Evolutionary conservation across 2,888 invertebrate genomes (phyloP).

Genomic region (Nezara viridula): DNA sequence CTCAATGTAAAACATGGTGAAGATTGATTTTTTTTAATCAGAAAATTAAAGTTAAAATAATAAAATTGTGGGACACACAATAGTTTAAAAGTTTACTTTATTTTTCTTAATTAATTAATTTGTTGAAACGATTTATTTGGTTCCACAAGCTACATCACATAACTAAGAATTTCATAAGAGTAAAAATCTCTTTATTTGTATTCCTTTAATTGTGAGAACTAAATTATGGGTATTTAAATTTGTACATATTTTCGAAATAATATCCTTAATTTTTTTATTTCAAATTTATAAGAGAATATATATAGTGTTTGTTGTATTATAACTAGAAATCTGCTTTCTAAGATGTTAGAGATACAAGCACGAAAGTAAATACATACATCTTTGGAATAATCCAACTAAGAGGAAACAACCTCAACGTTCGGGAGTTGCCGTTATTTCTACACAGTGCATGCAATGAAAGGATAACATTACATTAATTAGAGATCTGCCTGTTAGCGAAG

Average conservation of each 20-base stretch:
- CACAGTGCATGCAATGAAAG: slow-evolving; percentile 5
- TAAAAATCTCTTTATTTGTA: too few relatives aligned
- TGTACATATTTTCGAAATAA: neutral
- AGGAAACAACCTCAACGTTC: neutral
- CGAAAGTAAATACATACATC: neutral
- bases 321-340: neutral
- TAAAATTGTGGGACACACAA: too few relatives aligned
- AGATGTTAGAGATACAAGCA: neutral
- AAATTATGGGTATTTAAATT: too few relatives aligned
- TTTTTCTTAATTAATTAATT: too few relatives aligned
- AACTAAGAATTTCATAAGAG: too few relatives aligned
- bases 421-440: neutral
- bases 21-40: too few relatives aligned
- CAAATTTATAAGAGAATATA: neutral
- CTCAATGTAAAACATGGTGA: too few relatives aligned
- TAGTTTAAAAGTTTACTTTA: too few relatives aligned
- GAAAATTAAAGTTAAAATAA: too few relatives aligned
- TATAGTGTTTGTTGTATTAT: neutral
- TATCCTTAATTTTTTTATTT: neutral
- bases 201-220: too few relatives aligned
- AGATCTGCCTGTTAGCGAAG: neutral
- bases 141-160: too few relatives aligned
- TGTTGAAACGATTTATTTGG: too few relatives aligned
- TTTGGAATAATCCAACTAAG: neutral
- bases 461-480: slow-evolving; percentile 23